These are phyloP conservation scores for Norana najaformis DNA, from an alignment of 2,888 invertebrate genomes.

Conservation along the genomic window DNA sequence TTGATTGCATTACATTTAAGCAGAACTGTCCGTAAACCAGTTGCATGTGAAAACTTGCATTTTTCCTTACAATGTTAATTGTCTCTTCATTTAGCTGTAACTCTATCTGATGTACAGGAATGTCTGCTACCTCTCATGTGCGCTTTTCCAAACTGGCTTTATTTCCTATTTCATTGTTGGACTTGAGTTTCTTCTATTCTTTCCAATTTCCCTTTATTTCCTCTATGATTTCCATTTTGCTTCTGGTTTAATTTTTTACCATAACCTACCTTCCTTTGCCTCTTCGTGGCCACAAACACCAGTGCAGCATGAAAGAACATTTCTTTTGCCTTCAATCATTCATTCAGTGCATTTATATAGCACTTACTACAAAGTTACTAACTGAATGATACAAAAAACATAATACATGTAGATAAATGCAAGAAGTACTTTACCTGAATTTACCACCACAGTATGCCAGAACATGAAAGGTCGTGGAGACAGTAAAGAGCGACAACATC, in stretches of 20 bases:
- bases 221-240: neutral
- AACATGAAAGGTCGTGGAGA: slow-evolving; percentile 87
- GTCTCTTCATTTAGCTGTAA: neutral
- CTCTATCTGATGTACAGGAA: neutral
- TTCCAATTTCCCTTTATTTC: neutral
- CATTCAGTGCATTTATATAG: too few relatives aligned
- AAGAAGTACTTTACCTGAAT: slow-evolving; percentile 54
- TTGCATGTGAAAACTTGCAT: neutral
- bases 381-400: neutral
- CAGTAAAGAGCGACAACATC: slow-evolving; percentile 79
- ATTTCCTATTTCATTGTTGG: neutral
- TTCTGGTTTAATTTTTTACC: neutral
- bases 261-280: neutral
- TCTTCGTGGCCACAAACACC: neutral
- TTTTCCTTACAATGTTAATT: neutral
- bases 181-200: neutral
- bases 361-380: too few relatives aligned
- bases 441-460: slow-evolving; percentile 70
- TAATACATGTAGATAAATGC: neutral
- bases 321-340: too few relatives aligned
- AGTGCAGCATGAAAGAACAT: neutral
- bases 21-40: neutral
- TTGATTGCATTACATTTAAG: neutral
- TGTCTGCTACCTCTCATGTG: neutral
- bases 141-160: neutral